These are phyloP conservation scores for Pollachius pollachius DNA, from an alignment of 2,113 vertebrate genomes.

Conservation along the genomic window DNA sequence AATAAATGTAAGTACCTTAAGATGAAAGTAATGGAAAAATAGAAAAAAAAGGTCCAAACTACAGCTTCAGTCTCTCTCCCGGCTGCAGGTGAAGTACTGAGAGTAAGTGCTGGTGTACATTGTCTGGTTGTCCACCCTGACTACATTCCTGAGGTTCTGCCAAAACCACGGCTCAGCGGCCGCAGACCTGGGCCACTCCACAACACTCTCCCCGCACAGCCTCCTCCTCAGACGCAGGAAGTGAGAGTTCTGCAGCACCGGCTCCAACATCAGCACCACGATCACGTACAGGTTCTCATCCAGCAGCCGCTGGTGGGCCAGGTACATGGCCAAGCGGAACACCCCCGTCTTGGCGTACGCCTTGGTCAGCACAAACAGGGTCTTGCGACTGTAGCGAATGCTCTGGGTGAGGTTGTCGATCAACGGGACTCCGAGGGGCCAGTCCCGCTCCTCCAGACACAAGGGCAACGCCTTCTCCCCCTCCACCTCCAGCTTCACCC, in stretches of 20 bases:
- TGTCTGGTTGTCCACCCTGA: slow-evolving; percentile 70
- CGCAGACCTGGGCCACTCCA: too few relatives aligned
- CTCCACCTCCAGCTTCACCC: slow-evolving; percentile 71
- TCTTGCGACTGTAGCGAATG: slow-evolving; percentile 79
- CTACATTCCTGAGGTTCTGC: slow-evolving; percentile 72
- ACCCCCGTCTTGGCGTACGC: slow-evolving; percentile 72
- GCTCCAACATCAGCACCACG: slow-evolving; percentile 80
- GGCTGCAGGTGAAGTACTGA: slow-evolving; percentile 54
- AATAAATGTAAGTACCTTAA: too few relatives aligned
- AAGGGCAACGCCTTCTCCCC: slow-evolving; percentile 62
- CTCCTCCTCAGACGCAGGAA: too few relatives aligned
- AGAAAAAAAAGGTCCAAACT: too few relatives aligned
- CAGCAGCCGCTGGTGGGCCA: slow-evolving; percentile 81
- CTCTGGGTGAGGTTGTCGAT: slow-evolving; percentile 78
- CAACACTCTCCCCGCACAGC: too few relatives aligned
- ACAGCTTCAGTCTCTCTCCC: too few relatives aligned
- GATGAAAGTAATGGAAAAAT: too few relatives aligned
- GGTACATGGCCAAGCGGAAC: slow-evolving; percentile 76
- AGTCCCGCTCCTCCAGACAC: slow-evolving; percentile 74
- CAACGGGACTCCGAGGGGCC: slow-evolving; percentile 69
- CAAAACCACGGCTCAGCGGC: slow-evolving; percentile 80
- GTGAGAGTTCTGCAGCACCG: slow-evolving; percentile 79
- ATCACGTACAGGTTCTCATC: slow-evolving; percentile 80
- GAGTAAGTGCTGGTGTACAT: slow-evolving; percentile 73
- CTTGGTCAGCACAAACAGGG: slow-evolving; percentile 71